Base-by-base conservation (phyloP, 2,797 vertebrate species). In the Tapera naevia region DNA sequence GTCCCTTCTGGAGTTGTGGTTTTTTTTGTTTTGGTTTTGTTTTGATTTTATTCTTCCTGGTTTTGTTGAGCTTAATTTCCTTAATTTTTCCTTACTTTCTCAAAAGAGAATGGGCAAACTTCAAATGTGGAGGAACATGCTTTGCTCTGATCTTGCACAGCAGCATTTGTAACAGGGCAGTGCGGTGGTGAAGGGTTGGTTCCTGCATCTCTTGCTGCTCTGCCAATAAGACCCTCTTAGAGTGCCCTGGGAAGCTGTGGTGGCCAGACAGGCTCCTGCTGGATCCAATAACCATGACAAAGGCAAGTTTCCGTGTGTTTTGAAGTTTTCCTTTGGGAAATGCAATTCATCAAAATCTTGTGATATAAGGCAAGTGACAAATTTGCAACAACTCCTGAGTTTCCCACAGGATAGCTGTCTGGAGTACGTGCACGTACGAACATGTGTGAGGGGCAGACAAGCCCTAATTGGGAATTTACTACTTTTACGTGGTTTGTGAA, bases 41-140 rank as follows among this genome's bases (percentile, higher is more conserved):
- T 48, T 48, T 48, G 21, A 11, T 48, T 48, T 48, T 48, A 48
- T 48, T 48, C 22, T 48, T 48, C 91, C 64, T 67, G 64, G n/a
- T n/a, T 93, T 93, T 70, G 32, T 51, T 89, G 35, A 61, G 81
- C 46, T 95, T 88, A 39, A 4, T 72, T 86, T 96, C 54, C 80
- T 80, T 33, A 46, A 83, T 85, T 91, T 75, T 17, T 41, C 75
- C 39, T 86, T 39, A 51, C 27, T 39, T 27, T 89, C 66, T 91
- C 53, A 24, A 32, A 71, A 64, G 84, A 65, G 65, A 71, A 48
- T 1, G 7, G 53, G 27, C 24, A 14, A 51, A 33, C 54, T 69
- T 89, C 54, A 86, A 32, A 53, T 6, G 0, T 1, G 14, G 50
- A 65, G 53, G 48, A 35, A 48, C 1, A 3, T 17, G 43, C 43